Base-by-base conservation (phyloP, 1,140 invertebrate genomes). In the Temnothorax longispinosus region DNA sequence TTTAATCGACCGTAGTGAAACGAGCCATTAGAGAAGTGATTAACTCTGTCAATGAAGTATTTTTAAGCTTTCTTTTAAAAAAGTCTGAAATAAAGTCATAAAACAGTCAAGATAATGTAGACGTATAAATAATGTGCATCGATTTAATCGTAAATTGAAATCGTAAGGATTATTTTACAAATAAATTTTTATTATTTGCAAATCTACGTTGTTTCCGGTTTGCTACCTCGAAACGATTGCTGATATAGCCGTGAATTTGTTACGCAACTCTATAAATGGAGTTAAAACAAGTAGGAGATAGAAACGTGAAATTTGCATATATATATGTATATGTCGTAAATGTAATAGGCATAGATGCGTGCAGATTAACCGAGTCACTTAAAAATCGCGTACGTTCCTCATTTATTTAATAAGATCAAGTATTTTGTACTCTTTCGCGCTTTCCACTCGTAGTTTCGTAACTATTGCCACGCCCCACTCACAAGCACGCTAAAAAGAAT, bases 391-490 rank as follows among this genome's bases (percentile, higher is more conserved):
- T 71, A 62, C 35, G 21, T 82, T 82, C 7, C 18, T 76, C 69
- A 69, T 87, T 76, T 87, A 69, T 69, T 44, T 69, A 84, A 84
- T 65, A 75, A 76, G 60, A 50, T 75, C 60, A 84, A 67, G 50
- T 65, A 67, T 21, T 64, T 76, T 6, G n/a, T 81, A 50, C 38
- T 52, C 1, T 11, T 71, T 69, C 58, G 27, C 8, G n/a, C 0
- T 27, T 56, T 60, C 18, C 27, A 35, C 32, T 54, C 77, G 62
- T 32, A 60, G 38, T 38, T 38, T 58, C 60, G 35, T n/a, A 38
- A 58, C 60, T 44, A 35, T 35, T 50, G 56, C 76, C 18, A 65
- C 41, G 18, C 58, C 58, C 64, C 56, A 11, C 13, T 15, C 60
- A 21, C 60, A 35, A 47, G 27, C 27, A 65, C 3, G 15, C 5